Base-by-base conservation (phyloP, 2,888 invertebrate genomes). In the Chaetogeoica ovagalla region DNA sequence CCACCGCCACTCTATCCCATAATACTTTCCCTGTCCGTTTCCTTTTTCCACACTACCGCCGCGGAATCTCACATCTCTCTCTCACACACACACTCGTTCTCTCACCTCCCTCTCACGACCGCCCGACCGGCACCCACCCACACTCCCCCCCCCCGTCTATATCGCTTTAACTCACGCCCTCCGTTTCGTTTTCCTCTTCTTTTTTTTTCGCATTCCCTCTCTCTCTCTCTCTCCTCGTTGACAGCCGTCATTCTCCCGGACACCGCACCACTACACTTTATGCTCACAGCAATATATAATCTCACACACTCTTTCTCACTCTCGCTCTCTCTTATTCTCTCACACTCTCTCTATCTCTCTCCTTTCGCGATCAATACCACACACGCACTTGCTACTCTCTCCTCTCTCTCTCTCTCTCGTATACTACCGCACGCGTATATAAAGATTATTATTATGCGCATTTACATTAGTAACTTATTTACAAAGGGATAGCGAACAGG, bases 171-270 rank as follows among this genome's bases (percentile, higher is more conserved):
- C 62, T 70, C 65, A 57, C 57, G 68, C 68, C 30, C 30, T 30
- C 30, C n/a, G 5, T 48, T n/a, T 59, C 52, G 59, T 60, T 52
- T 69, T 48, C 30, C 62, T 37, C 70, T 30, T 30, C 30, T 30
- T 30, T 30, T 30, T 30, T 30, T 30, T 30, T 30, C 30, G 30
- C 4, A 30, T 30, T 30, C 30, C 1, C 43, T 7, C 65, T 7
- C 74, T 57, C 11, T 21, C 65, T 9, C 68, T 52, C 62, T 62
- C 63, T 37, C 63, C 39, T 63, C 79, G 79, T 79, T 79, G 79
- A 79, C 79, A 79, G 79, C 79, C 79, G 79, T 79, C 79, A 79
- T 79, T 79, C 79, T 79, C 43, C 55, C 63, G 63, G 43, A 79
- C 79, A 65, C 68, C 69, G 11, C 77, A 60, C 69, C 69, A 60